Conservation (phyloP, 2,797 vertebrate genomes). For the Siniperca undulata region DNA sequence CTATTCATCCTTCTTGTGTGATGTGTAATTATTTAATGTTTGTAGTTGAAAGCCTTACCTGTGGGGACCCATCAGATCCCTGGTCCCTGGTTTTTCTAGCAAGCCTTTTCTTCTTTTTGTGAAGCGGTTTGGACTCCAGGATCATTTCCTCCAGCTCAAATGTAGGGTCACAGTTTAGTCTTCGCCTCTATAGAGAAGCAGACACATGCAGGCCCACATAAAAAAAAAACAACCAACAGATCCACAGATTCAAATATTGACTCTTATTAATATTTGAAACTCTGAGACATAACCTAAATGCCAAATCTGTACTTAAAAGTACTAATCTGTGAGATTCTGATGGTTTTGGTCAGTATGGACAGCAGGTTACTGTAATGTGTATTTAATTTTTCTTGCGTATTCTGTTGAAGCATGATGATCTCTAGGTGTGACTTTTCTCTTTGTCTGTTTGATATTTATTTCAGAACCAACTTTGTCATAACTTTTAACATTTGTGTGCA, state of each 20-base stretch:
- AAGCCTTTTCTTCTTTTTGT: conserved; percentile 98
- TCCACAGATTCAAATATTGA: neutral
- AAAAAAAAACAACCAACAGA: neutral
- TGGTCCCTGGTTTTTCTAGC: conserved; percentile 91
- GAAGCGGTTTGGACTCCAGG: conserved; percentile 96
- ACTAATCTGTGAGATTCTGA: neutral
- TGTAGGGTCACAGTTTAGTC: conserved; percentile 96
- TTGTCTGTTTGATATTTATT: neutral
- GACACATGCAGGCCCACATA: neutral
- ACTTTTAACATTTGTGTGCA: too few relatives aligned
- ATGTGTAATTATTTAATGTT: neutral
- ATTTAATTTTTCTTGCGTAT: too few relatives aligned
- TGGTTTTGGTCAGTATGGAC: neutral
- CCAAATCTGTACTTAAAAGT: neutral
- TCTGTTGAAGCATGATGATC: neutral
- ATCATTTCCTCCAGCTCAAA: conserved; percentile 99
- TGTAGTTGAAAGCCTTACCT: conserved; percentile 82
- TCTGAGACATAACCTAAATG: neutral
- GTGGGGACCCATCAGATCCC: conserved; percentile 87
- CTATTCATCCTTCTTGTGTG: neutral
- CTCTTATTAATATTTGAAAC: neutral
- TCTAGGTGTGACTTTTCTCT: neutral
- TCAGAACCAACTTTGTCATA: neutral
- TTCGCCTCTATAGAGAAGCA: conserved; percentile 86
- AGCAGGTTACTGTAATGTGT: too few relatives aligned